A percentile compares a stretch with the other conserved stretches of the same genome.
Conservation (phyloP, 2,113 vertebrate species). For the Orientallactaga bullata region DNA sequence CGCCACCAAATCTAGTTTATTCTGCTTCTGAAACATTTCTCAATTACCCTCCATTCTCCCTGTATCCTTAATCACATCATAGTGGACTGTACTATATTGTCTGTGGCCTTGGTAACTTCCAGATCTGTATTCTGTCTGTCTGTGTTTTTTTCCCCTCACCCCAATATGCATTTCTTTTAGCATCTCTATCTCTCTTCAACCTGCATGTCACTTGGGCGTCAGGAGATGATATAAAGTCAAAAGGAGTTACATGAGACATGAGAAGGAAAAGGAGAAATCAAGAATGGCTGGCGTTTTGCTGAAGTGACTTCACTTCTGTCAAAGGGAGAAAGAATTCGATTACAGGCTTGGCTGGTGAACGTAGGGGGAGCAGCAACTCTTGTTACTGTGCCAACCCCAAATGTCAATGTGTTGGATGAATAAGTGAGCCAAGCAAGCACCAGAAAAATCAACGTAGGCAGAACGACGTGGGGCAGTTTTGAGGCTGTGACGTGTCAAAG, state of each 20-base stretch:
- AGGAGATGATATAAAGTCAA: not conserved
- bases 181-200: not conserved
- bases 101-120: not conserved
- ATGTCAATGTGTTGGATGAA: not conserved
- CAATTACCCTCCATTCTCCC: not conserved
- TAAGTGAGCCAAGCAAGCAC: not conserved
- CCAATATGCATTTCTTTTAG: not conserved
- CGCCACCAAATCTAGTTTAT: not conserved
- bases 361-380: not conserved
- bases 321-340: not conserved
- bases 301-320: not conserved
- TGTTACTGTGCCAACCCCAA: not conserved
- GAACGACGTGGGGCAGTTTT: not conserved
- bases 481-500: not conserved
- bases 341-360: not conserved
- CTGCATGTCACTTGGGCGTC: not conserved
- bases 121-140: not conserved
- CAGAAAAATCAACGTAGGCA: not conserved
- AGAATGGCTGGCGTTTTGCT: not conserved
- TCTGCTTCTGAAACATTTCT: not conserved
- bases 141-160: not conserved
- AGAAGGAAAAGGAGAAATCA: slow-evolving; percentile 18
- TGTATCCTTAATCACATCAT: not conserved
- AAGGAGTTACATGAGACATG: not conserved
- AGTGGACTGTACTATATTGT: not conserved